Base-by-base conservation (phyloP, 2,888 invertebrate genomes). In the Mimachlamys varia region DNA sequence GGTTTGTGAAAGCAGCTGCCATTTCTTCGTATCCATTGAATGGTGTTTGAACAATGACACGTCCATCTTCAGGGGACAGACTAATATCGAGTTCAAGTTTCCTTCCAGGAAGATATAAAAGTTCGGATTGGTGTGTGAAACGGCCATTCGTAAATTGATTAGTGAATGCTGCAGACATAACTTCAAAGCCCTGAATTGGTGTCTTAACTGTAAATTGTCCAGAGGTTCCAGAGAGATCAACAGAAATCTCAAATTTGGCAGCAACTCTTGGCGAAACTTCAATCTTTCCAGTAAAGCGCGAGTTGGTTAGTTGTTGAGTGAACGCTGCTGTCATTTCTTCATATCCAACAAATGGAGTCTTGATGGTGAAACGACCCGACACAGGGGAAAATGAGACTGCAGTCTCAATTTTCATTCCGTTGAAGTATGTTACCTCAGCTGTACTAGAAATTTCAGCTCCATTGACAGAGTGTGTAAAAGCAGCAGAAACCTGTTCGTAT, bases 111-210 rank as follows among this genome's bases (percentile, higher is more conserved):
- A 76, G 62, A 49, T 62, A 58, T 4, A 62, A 50, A 19, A 94
- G n/a, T 55, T 94, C 93, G 4, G 92, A 92, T 49, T 93, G 93
- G 87, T 94, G 93, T n/a, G 91, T 92, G 90, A 95, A 94, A 58
- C 92, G 93, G 33, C 89, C 90, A 22, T 89, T 44, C 27, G 89
- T 91, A 22, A 93, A 94, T 27, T 92, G 92, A 62, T 96, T 95
- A 44, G 92, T 90, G 89, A 95, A 90, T 15, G 93, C 88, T 53
- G 94, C 90, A 53, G 92, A 93, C 89, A 93, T 92, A 55, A 91
- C 87, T 90, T 92, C 92, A 58, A 62, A 91, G 15, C 89, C 90
- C 53, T 89, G 62, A 22, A 93, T 91, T 53, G 93, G 92, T 87
- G 93, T 93, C 87, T 88, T 58, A 19, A 92, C 17, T 19, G 22